Conservation (phyloP, 2,888 invertebrate species). For the Sesia apiformis region DNA sequence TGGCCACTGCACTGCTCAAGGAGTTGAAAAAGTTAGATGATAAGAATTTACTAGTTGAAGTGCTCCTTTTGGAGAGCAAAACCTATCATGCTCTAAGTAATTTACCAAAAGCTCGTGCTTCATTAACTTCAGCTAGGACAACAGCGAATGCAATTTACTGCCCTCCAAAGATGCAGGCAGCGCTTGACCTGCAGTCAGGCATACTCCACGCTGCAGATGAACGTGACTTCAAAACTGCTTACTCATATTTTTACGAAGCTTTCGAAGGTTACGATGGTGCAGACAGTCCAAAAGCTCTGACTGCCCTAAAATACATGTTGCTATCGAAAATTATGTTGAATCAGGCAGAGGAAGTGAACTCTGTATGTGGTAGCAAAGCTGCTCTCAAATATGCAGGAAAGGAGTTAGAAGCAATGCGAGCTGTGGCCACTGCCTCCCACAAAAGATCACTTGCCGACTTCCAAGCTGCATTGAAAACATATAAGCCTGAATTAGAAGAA, state of each 20-base stretch:
- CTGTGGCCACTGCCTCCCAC: conserved; percentile 96
- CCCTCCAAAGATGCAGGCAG: conserved; percentile 98
- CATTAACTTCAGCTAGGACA: conserved; percentile 97
- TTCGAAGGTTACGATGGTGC: conserved; percentile 99
- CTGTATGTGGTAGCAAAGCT: conserved; percentile 96
- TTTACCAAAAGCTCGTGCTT: conserved; percentile 96
- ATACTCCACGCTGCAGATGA: conserved; percentile 99
- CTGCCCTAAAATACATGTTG: conserved; percentile 99
- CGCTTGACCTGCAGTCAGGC: conserved; percentile 97
- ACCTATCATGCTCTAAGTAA: conserved; percentile 98
- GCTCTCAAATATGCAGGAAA: conserved; percentile 96
- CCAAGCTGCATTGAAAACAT: conserved; percentile 90
- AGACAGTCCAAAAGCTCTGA: conserved; percentile 91
- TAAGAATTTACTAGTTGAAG: conserved; percentile 98
- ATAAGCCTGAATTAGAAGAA: conserved; percentile 91
- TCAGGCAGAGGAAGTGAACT: conserved; percentile 95
- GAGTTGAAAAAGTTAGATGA: conserved; percentile 99
- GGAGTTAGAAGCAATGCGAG: conserved; percentile 98
- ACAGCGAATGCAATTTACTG: conserved; percentile 99
- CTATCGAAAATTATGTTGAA: conserved; percentile 98
- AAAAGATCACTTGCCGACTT: conserved; percentile 98
- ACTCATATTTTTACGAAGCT: conserved; percentile 99
- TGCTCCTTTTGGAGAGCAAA: conserved; percentile 98
- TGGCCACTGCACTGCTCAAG: conserved; percentile 90
- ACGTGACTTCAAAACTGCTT: conserved; percentile 99